Percentiles rank a stretch among this genome's conserved stretches.
These are phyloP conservation scores for Antheraea yamamai DNA, from an alignment of 2,888 invertebrate species.

Conservation along the genomic window DNA sequence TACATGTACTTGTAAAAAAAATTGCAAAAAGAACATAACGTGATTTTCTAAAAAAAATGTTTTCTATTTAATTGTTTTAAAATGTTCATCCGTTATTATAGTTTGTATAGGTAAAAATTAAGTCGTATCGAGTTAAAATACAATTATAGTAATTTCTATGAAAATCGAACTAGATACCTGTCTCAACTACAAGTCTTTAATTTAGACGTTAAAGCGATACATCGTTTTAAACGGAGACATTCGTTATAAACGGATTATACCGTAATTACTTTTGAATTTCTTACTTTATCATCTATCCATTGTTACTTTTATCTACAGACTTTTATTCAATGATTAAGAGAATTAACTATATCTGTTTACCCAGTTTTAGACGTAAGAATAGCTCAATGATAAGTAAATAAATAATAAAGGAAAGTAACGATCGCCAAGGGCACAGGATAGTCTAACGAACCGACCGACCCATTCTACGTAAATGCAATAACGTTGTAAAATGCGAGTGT, in stretches of 20 bases:
- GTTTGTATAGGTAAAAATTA: no score
- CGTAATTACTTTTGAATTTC: not conserved
- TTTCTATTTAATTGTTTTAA: no score
- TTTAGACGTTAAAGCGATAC: not conserved
- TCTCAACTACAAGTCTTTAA: not conserved
- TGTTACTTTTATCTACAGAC: not conserved
- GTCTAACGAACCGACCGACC: not conserved
- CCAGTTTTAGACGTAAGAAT: not conserved
- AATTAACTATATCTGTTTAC: not conserved
- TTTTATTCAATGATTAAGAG: not conserved
- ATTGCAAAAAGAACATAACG: no score
- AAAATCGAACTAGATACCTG: not conserved
- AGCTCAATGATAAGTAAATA: not conserved
- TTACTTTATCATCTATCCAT: not conserved
- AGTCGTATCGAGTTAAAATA: no score
- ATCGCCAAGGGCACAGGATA: slow-evolving; percentile 7
- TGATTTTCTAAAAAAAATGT: no score
- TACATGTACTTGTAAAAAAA: no score
- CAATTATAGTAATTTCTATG: not conserved
- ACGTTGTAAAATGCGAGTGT: slow-evolving; percentile 1
- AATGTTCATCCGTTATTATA: no score
- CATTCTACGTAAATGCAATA: slow-evolving; percentile 12
- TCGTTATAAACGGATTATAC: not conserved
- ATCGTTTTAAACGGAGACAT: not conserved
- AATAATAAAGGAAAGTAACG: slow-evolving; percentile 12